A percentile compares a stretch with the other conserved stretches of the same genome.
Evolutionary conservation across 2,797 vertebrate species (phyloP).

Genomic region (Mionectes olivaceus): DNA sequence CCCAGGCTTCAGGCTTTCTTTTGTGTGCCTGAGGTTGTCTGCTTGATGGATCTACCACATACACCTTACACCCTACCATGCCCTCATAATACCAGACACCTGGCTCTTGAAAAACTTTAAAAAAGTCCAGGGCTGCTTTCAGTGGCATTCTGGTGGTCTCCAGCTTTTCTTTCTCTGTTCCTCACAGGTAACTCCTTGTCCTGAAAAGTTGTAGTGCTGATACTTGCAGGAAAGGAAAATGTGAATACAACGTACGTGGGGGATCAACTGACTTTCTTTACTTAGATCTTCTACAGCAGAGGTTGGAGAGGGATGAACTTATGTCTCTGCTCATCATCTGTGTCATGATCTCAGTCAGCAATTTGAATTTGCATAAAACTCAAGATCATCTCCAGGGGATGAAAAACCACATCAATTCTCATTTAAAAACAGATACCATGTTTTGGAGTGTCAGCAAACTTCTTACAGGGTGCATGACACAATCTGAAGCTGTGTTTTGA

Average conservation of each 20-base stretch:
- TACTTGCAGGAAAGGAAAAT: background rate
- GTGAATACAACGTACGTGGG: background rate
- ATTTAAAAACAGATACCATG: background rate
- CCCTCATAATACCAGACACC: background rate
- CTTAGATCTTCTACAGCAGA: background rate
- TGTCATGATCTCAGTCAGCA: background rate
- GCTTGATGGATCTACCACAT: background rate
- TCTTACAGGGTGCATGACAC: background rate
- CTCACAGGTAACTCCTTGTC: background rate
- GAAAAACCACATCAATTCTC: background rate
- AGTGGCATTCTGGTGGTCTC: background rate
- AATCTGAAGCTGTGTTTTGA: background rate
- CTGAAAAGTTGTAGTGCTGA: background rate
- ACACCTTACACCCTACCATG: background rate
- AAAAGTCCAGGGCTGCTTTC: background rate
- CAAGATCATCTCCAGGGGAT: background rate
- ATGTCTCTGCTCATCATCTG: background rate
- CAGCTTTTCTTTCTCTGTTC: background rate
- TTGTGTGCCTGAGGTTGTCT: background rate
- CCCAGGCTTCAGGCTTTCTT: background rate
- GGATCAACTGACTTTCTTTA: background rate
- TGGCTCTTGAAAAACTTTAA: background rate
- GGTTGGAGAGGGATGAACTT: background rate
- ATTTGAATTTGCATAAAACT: background rate
- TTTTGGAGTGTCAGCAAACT: background rate